Conservation (phyloP, 2,113 vertebrate species). For the Australoheros scitulus region DNA sequence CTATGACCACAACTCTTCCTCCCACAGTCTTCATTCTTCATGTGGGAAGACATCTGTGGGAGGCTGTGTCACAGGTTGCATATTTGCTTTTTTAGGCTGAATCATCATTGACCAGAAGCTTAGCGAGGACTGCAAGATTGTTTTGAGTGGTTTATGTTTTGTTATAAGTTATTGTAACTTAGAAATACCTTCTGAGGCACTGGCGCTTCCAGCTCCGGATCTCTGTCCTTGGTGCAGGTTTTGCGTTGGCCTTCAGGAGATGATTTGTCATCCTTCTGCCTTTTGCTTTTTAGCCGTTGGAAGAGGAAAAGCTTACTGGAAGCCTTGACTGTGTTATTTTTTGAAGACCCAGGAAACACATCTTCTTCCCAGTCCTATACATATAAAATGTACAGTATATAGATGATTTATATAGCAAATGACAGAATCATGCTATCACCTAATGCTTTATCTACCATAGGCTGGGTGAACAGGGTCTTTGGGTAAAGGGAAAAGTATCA, state of each 20-base stretch:
- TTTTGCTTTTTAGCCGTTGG: conserved; percentile 86
- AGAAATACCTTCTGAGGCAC: conserved; percentile 59
- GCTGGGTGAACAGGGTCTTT: neutral
- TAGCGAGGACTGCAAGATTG: neutral
- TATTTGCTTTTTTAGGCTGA: neutral
- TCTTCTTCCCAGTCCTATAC: conserved; percentile 86
- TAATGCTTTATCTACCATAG: neutral
- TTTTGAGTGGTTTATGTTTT: neutral
- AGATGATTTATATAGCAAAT: neutral
- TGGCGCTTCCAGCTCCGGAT: conserved; percentile 55
- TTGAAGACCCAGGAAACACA: conserved; percentile 85
- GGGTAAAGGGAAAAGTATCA: neutral
- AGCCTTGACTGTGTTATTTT: conserved; percentile 86
- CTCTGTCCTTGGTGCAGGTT: conserved; percentile 74
- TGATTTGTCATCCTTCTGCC: conserved; percentile 81
- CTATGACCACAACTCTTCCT: neutral
- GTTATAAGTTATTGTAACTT: neutral
- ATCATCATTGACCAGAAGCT: neutral
- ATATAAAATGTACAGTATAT: neutral
- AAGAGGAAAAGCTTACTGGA: conserved; percentile 94
- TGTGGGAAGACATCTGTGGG: neutral
- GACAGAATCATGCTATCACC: neutral
- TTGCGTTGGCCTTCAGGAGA: conserved; percentile 82
- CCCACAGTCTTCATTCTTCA: neutral
- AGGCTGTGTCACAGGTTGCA: neutral